A percentile compares a stretch with the other conserved stretches of the same genome.
These are phyloP conservation scores for Odontesthes bonariensis DNA, from an alignment of 2,113 vertebrate species.

Conservation along the genomic window DNA sequence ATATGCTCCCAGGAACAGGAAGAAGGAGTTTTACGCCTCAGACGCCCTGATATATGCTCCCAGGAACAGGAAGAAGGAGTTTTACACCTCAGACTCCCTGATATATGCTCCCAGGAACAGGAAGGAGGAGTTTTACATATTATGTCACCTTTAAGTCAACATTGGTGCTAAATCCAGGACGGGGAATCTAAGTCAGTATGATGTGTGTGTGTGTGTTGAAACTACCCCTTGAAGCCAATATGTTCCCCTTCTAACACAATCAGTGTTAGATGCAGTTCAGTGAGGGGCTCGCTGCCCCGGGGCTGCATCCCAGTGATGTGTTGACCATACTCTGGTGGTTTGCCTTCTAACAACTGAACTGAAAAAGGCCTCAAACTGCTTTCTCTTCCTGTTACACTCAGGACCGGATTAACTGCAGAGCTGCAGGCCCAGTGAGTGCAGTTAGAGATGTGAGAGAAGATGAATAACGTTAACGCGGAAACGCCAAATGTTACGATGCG, in stretches of 20 bases:
- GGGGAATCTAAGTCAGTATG: background rate
- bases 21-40: too few relatives aligned
- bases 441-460: background rate
- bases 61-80: too few relatives aligned
- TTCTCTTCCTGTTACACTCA: slow-evolving; percentile 10
- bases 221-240: slow-evolving; percentile 28
- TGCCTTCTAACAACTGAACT: background rate
- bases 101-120: too few relatives aligned
- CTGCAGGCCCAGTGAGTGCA: background rate
- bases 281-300: background rate
- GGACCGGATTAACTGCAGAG: too few relatives aligned
- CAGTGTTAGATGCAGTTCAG: slow-evolving; percentile 37
- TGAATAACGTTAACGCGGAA: too few relatives aligned
- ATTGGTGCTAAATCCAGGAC: background rate
- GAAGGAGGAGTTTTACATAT: too few relatives aligned
- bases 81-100: too few relatives aligned
- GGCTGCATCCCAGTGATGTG: slow-evolving; percentile 1
- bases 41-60: too few relatives aligned
- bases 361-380: background rate
- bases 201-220: background rate
- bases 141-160: background rate
- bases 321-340: fast-evolving
- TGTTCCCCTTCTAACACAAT: slow-evolving; percentile 48
- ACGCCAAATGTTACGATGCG: too few relatives aligned
- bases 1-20: too few relatives aligned